A percentile compares a stretch with the other conserved stretches of the same genome.
Conservation (phyloP, 2,888 invertebrate genomes). For the Heliconius aoede region DNA sequence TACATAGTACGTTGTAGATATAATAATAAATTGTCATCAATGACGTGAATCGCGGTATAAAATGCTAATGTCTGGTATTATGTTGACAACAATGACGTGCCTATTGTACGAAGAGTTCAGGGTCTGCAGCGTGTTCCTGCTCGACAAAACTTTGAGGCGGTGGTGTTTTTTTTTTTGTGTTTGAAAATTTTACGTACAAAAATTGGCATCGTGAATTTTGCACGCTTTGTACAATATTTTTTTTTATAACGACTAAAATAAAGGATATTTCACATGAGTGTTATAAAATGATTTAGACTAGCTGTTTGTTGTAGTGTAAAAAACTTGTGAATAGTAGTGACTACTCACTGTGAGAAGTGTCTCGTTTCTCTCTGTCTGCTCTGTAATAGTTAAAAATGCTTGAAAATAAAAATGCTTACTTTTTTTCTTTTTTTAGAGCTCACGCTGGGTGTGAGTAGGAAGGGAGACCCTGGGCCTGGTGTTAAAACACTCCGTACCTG, state of each 20-base stretch:
- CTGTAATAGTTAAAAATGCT: background rate
- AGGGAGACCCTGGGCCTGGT: no score
- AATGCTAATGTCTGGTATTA: conserved; percentile 81
- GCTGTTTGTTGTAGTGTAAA: background rate
- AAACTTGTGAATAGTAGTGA: no score
- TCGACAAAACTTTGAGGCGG: conserved; percentile 66
- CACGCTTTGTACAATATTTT: conserved; percentile 35
- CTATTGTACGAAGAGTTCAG: conserved; percentile 73
- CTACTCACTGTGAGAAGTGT: no score
- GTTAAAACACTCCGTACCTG: no score
- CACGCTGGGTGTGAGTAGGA: no score
- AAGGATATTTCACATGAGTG: background rate
- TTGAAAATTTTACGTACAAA: conserved; percentile 60
- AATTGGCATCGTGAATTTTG: conserved; percentile 54
- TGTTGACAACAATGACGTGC: conserved; percentile 75
- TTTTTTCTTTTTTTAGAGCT: no score
- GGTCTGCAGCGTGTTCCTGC: conserved; percentile 59
- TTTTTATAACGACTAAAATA: conserved; percentile 29
- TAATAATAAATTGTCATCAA: conserved; percentile 81
- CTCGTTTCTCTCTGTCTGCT: no score
- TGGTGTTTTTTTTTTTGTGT: conserved; percentile 58
- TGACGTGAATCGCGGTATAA: conserved; percentile 79
- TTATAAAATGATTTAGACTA: background rate
- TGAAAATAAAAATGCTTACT: background rate
- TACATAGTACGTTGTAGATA: conserved; percentile 52